Conservation (phyloP, 2,113 vertebrate genomes). For the Scalopus aquaticus region DNA sequence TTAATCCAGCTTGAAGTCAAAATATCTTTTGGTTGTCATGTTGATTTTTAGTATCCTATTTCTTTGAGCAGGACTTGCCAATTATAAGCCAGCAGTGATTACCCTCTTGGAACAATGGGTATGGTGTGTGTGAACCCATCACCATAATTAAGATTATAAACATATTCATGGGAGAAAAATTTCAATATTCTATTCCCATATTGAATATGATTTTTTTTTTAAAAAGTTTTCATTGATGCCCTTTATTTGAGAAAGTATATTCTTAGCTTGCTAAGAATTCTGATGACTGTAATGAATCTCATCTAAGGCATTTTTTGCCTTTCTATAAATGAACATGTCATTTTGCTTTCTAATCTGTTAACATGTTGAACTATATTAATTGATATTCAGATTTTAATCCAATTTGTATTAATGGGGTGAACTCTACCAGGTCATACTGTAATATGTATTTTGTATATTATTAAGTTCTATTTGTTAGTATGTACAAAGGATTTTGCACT, state of each 20-base stretch:
- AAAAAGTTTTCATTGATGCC: neutral
- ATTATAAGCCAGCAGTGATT: conserved; percentile 43
- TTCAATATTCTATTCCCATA: neutral
- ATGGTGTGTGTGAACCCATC: neutral
- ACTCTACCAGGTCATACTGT: no score
- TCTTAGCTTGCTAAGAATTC: neutral
- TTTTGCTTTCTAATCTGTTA: neutral
- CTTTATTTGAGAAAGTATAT: neutral
- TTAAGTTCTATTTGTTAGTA: no score
- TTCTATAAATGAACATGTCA: neutral
- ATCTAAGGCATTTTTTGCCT: neutral
- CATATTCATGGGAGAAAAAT: neutral
- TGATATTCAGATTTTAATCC: neutral
- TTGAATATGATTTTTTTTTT: neutral
- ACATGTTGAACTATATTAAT: no score
- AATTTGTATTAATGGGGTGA: no score
- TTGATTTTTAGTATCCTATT: neutral
- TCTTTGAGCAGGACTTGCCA: conserved; percentile 6
- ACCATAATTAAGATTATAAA: neutral
- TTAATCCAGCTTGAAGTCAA: neutral
- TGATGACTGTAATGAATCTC: neutral
- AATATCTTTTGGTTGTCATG: neutral
- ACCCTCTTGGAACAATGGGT: neutral
- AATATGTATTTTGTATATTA: no score
- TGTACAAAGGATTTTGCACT: no score